Evolutionary conservation across 2,888 invertebrate species (phyloP).

Genomic region (Melipona bicolor): DNA sequence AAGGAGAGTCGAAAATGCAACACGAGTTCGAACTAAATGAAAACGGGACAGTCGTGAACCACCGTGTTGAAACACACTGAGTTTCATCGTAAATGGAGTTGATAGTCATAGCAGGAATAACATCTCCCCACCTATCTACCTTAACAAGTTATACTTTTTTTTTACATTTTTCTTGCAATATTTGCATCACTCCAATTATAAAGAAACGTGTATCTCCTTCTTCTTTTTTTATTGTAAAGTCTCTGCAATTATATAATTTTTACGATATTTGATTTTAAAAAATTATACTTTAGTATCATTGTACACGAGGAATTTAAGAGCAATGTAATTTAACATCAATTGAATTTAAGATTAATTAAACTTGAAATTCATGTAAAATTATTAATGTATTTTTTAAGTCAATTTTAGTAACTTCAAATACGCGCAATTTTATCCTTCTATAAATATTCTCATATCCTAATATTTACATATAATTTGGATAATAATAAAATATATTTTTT

Average conservation of each 20-base stretch:
- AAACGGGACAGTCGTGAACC: slow-evolving; percentile 62
- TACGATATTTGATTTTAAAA: neutral
- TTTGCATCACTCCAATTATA: neutral
- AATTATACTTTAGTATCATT: neutral
- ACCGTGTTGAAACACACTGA: slow-evolving; percentile 73
- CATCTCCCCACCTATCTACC: slow-evolving; percentile 51
- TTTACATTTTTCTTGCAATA: slow-evolving; percentile 17
- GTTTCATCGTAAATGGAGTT: slow-evolving; percentile 69
- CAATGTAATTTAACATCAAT: too few species aligned
- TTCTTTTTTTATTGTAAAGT: neutral
- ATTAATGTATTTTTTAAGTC: neutral
- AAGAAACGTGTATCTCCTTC: neutral
- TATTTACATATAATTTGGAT: neutral
- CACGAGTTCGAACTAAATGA: slow-evolving; percentile 7
- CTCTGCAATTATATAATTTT: neutral
- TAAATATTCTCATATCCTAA: neutral
- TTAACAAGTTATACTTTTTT: slow-evolving; percentile 40
- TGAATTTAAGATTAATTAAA: too few species aligned
- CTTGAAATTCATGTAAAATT: neutral
- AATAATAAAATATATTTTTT: neutral
- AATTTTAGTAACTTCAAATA: neutral
- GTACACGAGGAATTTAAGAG: too few species aligned
- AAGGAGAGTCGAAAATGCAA: slow-evolving; percentile 7
- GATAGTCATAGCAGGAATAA: slow-evolving; percentile 65
- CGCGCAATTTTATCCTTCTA: neutral